Percentiles rank a stretch among this genome's conserved stretches.
phyloP scores from a whole-genome alignment of 2,797 vertebrate genomes.

The Geotrypetes seraphini region DNA sequence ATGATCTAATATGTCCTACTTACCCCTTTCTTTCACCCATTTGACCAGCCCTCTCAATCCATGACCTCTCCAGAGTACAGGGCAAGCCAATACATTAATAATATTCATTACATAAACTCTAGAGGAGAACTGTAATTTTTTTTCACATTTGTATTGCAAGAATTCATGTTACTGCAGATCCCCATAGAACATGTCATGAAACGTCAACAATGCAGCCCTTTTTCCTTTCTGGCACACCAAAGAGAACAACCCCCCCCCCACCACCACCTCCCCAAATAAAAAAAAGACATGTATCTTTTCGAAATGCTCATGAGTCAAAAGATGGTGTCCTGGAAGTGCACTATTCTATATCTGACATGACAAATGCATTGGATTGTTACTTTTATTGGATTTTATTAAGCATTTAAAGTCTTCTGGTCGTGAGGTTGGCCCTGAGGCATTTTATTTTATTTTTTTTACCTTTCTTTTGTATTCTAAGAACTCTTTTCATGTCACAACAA shows the following conservation, averaged over 20 bases:
- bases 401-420: slow-evolving; percentile 1
- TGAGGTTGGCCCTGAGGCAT: not conserved
- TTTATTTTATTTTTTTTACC: too few relatives aligned
- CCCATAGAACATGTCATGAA: not conserved
- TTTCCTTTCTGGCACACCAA: not conserved
- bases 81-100: too few relatives aligned
- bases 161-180: slow-evolving; percentile 6
- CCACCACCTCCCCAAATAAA: too few relatives aligned
- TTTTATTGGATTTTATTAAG: not conserved
- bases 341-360: slow-evolving; percentile 1
- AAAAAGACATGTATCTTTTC: not conserved
- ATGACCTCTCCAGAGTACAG: too few relatives aligned
- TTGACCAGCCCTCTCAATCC: too few relatives aligned
- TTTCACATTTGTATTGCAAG: slow-evolving; percentile 1
- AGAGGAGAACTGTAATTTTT: slow-evolving; percentile 4
- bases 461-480: too few relatives aligned
- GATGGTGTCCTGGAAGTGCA: not conserved
- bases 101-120: slow-evolving; percentile 3
- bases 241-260: not conserved
- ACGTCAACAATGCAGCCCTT: not conserved
- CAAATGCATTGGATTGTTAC: slow-evolving; percentile 1
- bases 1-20: too few relatives aligned
- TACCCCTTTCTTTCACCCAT: too few relatives aligned
- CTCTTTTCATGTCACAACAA: too few relatives aligned
- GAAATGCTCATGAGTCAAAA: not conserved